These are phyloP conservation scores for Bhutanitis thaidina DNA, from an alignment of 2,888 invertebrate genomes.

Conservation along the genomic window DNA sequence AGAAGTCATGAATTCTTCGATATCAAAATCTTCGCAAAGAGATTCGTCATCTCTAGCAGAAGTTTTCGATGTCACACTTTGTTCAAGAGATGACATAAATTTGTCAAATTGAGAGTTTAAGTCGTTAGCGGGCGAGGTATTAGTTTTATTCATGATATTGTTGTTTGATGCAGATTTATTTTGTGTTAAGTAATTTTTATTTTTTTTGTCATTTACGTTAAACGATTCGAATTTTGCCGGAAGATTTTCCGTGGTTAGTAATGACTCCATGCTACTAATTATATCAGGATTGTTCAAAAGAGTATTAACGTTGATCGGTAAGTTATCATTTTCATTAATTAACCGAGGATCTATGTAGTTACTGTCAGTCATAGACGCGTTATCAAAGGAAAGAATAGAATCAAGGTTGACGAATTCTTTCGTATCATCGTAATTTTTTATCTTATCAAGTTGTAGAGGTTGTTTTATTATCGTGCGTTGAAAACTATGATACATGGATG, in stretches of 20 bases:
- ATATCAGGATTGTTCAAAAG: slow-evolving; percentile 74
- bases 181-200: slow-evolving; percentile 39
- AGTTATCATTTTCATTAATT: slow-evolving; percentile 85
- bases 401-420: slow-evolving; percentile 73
- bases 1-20: slow-evolving; percentile 84
- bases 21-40: slow-evolving; percentile 81
- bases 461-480: slow-evolving; percentile 66
- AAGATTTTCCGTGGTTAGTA: slow-evolving; percentile 71
- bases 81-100: slow-evolving; percentile 74
- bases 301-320: slow-evolving; percentile 80
- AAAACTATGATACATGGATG: slow-evolving; percentile 72
- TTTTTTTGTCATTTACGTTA: slow-evolving; percentile 51
- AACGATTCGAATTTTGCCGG: slow-evolving; percentile 73
- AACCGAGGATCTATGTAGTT: slow-evolving; percentile 79
- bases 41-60: slow-evolving; percentile 72
- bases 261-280: slow-evolving; percentile 75
- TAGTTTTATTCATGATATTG: slow-evolving; percentile 38
- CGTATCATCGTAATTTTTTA: slow-evolving; percentile 59
- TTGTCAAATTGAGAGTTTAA: slow-evolving; percentile 73
- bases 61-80: slow-evolving; percentile 68
- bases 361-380: slow-evolving; percentile 71
- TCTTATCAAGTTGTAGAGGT: slow-evolving; percentile 69
- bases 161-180: slow-evolving; percentile 30
- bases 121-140: slow-evolving; percentile 57
- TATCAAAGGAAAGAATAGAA: slow-evolving; percentile 59